Base-by-base conservation (phyloP, 2,888 invertebrate species). In the Mellilla xanthometata region DNA sequence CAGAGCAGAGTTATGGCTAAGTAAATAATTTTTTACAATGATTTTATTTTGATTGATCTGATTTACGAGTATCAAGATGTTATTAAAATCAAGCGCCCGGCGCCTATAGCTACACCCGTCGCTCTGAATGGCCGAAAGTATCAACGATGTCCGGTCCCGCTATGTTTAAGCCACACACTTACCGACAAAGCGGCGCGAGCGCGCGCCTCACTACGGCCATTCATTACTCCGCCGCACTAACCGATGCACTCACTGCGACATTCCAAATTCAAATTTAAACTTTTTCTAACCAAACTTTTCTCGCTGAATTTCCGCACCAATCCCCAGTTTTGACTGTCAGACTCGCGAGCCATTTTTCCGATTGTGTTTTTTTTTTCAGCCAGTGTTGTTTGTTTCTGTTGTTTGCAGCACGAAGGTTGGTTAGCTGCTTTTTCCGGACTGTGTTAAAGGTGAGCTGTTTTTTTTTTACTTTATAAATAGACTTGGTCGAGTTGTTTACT, bases 131-230 rank as follows among this genome's bases (percentile, higher is more conserved):
- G 56, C 58, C 22, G 29, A 38, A 84, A 81, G 77, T 72, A 84
- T 78, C 83, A 78, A 77, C 59, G 42, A 56, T 46, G 52, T 51
- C 63, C 55, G 61, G 62, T 65, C 82, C 73, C 70, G 58, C 76
- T 76, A 78, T 68, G 68, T 64, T 73, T 72, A 79, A 81, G 80
- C 71, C 79, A 78, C 76, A 84, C 84, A 80, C 81, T 83, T 83
- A 79, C 85, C 80, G 84, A 76, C 84, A 80, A 81, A 81, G 86
- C 79, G 72, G 78, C 64, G 77, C 76, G 75, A 75, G 73, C 72
- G 68, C 69, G 79, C 79, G 79, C 81, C 81, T 77, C 79, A 79
- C 83, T 80, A 77, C 73, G 60, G 54, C 79, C 88, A 86, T 86
- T 88, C 86, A 84, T 84, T 84, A 81, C 83, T 63, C 61, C 68